A percentile compares a stretch with the other conserved stretches of the same genome.
Evolutionary conservation across 2,113 vertebrate genomes (phyloP).

Genomic region (Machaerirhynchus nigripectus): DNA sequence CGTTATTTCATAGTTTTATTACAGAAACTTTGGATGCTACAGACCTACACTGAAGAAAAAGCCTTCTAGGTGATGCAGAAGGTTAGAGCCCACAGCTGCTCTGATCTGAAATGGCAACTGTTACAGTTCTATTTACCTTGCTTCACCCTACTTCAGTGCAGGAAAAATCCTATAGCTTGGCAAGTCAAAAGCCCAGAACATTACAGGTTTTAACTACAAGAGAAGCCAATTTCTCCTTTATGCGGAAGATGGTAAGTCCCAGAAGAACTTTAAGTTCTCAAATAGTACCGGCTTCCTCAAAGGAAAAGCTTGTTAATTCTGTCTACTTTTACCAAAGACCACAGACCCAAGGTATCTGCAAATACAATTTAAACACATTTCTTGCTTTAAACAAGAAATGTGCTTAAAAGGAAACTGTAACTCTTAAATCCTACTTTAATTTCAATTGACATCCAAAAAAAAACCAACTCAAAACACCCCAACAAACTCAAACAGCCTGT

Average conservation of each 20-base stretch:
- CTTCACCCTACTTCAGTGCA: not conserved
- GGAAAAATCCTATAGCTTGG: not conserved
- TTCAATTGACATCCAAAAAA: not conserved
- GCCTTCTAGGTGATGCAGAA: not conserved
- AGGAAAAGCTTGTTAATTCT: not conserved
- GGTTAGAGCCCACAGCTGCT: not conserved
- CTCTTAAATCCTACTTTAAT: not conserved
- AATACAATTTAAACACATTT: not conserved
- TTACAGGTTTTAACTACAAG: not conserved
- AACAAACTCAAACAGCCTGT: not conserved
- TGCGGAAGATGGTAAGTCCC: not conserved
- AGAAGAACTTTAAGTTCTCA: not conserved
- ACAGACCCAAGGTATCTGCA: not conserved
- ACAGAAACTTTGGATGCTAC: not conserved
- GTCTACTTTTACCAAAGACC: not conserved
- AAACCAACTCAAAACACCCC: no score
- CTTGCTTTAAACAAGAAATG: not conserved
- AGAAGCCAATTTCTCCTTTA: not conserved
- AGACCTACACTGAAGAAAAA: not conserved
- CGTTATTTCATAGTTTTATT: not conserved
- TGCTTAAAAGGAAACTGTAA: not conserved
- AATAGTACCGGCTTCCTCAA: not conserved
- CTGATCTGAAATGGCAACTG: not conserved
- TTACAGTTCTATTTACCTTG: not conserved
- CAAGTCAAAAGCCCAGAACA: not conserved